Conservation (phyloP, 1,140 invertebrate species). For the Drosophila sucinea region DNA sequence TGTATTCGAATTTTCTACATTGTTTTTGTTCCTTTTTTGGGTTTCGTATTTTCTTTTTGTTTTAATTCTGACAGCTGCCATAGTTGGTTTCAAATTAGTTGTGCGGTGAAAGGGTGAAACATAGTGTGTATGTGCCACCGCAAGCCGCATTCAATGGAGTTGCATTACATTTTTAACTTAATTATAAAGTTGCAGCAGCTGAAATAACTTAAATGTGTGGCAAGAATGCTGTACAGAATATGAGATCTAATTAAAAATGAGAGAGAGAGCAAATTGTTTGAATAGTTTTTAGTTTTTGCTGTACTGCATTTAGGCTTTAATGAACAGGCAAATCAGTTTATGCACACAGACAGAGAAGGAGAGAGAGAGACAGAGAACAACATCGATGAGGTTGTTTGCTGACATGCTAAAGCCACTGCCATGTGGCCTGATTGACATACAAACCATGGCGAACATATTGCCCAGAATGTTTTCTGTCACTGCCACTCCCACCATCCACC, state of each 20-base stretch:
- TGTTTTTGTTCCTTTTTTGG: neutral
- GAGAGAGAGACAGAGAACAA: slow-evolving; percentile 6
- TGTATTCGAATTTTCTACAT: no score
- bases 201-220: no score
- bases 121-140: no score
- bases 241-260: neutral
- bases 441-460: slow-evolving; percentile 47
- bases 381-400: slow-evolving; percentile 44
- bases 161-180: slow-evolving; percentile 12
- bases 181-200: neutral
- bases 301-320: slow-evolving; percentile 24
- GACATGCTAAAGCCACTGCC: slow-evolving; percentile 67
- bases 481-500: neutral
- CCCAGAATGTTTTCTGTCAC: slow-evolving; percentile 30
- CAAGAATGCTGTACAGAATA: neutral
- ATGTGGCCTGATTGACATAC: slow-evolving; percentile 69
- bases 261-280: neutral
- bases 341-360: slow-evolving; percentile 5
- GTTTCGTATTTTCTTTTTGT: neutral
- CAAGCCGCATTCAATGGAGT: neutral
- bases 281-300: no score
- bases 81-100: no score
- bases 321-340: slow-evolving; percentile 36
- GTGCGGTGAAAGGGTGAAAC: no score
- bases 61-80: neutral